Percentiles rank a stretch among this genome's conserved stretches.
Conservation (phyloP, 2,113 vertebrate species). For the Madoqua kirkii region DNA sequence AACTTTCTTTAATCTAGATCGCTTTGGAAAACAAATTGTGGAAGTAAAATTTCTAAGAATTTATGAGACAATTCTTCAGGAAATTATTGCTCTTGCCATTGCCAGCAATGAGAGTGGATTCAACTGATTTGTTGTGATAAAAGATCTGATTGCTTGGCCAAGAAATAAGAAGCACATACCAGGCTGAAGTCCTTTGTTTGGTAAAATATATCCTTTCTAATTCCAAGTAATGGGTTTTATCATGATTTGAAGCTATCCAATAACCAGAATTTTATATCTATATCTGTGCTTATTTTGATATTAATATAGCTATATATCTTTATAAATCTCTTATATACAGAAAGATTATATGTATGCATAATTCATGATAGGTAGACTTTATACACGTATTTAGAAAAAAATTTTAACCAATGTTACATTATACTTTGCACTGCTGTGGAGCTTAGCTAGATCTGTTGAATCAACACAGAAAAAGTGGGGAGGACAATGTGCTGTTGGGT, state of each 20-base stretch:
- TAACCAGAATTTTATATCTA: not conserved
- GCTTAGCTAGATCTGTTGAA: not conserved
- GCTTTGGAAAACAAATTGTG: not conserved
- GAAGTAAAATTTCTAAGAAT: not conserved
- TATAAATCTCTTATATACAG: not conserved
- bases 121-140: not conserved
- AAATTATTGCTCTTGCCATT: not conserved
- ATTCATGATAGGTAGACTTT: not conserved
- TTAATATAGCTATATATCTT: not conserved
- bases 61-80: not conserved
- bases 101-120: not conserved
- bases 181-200: not conserved
- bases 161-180: not conserved
- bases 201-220: not conserved
- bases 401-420: not conserved
- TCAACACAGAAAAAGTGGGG: not conserved
- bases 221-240: not conserved
- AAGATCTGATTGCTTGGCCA: not conserved
- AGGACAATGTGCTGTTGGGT: not conserved
- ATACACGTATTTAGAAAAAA: not conserved
- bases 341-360: not conserved
- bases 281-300: not conserved
- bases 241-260: not conserved
- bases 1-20: not conserved
- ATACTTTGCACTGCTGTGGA: not conserved